These are phyloP conservation scores for Aldabrachelys gigantea DNA, from an alignment of 2,113 vertebrate species.

Conservation along the genomic window DNA sequence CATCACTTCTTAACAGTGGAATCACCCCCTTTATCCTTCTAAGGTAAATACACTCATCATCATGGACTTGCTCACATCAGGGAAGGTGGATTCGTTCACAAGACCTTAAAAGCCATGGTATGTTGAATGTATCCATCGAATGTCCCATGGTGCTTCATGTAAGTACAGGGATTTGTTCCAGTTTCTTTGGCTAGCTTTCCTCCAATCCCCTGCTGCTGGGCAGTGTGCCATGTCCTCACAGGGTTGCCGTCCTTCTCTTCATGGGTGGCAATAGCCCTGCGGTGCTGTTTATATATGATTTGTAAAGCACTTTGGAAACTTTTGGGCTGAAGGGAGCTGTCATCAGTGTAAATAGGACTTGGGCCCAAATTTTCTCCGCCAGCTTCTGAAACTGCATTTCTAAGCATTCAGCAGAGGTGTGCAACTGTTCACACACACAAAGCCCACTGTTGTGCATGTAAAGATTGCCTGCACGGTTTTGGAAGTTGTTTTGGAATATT, in stretches of 20 bases:
- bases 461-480: not conserved
- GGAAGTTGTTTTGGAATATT: not conserved
- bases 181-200: not conserved
- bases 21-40: not conserved
- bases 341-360: not conserved
- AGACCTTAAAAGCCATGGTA: not conserved
- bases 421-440: not conserved
- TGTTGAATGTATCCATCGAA: not conserved
- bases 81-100: not conserved
- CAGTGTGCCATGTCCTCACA: not conserved
- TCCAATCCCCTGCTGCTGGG: not conserved
- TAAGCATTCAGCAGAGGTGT: not conserved
- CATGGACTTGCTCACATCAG: not conserved
- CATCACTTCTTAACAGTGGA: not conserved
- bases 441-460: not conserved
- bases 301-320: not conserved
- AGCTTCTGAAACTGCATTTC: not conserved
- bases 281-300: not conserved
- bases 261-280: not conserved
- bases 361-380: not conserved
- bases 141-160: not conserved
- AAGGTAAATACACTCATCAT: not conserved
- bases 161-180: not conserved
- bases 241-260: not conserved
- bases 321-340: not conserved